phyloP scores from a whole-genome alignment of 2,888 invertebrate genomes.

The Metallyticus violacea region DNA sequence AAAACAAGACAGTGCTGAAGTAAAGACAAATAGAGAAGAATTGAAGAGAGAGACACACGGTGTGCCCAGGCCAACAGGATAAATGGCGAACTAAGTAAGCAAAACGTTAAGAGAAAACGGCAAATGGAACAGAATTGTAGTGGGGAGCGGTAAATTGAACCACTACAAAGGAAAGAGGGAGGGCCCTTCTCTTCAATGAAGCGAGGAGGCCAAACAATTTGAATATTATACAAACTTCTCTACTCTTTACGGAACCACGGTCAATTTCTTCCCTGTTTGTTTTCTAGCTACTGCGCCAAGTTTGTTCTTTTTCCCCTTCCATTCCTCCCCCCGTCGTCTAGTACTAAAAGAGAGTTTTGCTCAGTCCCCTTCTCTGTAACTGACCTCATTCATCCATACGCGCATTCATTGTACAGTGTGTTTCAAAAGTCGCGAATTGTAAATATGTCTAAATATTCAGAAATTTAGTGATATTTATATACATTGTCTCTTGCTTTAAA shows the following conservation, averaged over 20 bases:
- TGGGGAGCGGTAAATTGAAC: not conserved
- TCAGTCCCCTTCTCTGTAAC: not conserved
- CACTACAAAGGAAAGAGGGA: conserved; percentile 7
- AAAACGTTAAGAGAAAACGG: not conserved
- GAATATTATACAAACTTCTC: conserved; percentile 18
- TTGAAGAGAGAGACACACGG: not conserved
- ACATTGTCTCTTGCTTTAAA: too few relatives aligned
- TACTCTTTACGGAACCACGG: conserved; percentile 15
- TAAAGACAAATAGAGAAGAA: not conserved
- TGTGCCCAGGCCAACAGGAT: conserved; percentile 4
- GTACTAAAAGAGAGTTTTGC: not conserved
- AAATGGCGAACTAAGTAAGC: conserved; percentile 17
- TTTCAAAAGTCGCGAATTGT: too few relatives aligned
- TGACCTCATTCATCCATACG: not conserved
- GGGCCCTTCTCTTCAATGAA: conserved; percentile 1
- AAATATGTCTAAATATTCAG: too few relatives aligned
- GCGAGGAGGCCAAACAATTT: conserved; percentile 20
- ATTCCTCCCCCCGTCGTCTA: not conserved
- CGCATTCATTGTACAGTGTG: not conserved
- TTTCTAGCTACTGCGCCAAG: not conserved
- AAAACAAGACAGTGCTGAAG: not conserved
- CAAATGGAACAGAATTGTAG: too few relatives aligned
- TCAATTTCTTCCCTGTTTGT: conserved; percentile 25
- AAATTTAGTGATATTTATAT: too few relatives aligned
- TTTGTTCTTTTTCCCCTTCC: not conserved